phyloP scores from a whole-genome alignment of 2,113 vertebrate genomes.

The Machaerirhynchus nigripectus region DNA sequence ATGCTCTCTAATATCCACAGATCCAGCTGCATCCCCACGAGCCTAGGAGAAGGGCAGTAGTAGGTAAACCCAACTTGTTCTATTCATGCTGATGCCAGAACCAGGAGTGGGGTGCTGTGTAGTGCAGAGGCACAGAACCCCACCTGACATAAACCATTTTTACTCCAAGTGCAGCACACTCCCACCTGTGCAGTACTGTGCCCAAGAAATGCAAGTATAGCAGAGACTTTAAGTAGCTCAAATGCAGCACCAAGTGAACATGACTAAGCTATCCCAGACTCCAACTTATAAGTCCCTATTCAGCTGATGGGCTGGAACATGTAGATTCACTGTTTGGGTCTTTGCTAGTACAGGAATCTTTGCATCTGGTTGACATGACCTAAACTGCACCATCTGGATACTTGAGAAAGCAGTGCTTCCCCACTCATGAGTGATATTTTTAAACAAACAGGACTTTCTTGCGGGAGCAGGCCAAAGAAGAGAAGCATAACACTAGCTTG shows the following conservation, averaged over 20 bases:
- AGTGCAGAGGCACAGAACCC: neutral
- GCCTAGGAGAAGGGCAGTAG: neutral
- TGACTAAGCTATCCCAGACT: neutral
- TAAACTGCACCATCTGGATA: conserved; percentile 33
- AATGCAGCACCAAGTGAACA: neutral
- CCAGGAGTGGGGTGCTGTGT: neutral
- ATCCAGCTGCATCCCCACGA: neutral
- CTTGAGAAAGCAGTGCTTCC: conserved; percentile 13
- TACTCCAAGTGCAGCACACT: neutral
- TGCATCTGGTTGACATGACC: conserved; percentile 28
- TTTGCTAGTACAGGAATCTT: neutral
- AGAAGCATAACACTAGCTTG: neutral
- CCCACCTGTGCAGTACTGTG: neutral
- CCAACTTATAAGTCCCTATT: neutral
- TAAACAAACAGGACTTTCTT: conserved; percentile 15
- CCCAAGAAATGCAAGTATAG: neutral
- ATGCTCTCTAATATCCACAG: neutral
- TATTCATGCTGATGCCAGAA: neutral
- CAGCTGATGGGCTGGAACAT: neutral
- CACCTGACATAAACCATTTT: neutral
- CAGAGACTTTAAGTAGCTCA: neutral
- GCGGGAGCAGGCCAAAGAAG: neutral
- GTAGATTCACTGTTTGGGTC: neutral
- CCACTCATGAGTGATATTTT: neutral
- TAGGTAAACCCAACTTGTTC: neutral